Conservation (phyloP, 2,113 vertebrate species). For the Marmota flaviventris region DNA sequence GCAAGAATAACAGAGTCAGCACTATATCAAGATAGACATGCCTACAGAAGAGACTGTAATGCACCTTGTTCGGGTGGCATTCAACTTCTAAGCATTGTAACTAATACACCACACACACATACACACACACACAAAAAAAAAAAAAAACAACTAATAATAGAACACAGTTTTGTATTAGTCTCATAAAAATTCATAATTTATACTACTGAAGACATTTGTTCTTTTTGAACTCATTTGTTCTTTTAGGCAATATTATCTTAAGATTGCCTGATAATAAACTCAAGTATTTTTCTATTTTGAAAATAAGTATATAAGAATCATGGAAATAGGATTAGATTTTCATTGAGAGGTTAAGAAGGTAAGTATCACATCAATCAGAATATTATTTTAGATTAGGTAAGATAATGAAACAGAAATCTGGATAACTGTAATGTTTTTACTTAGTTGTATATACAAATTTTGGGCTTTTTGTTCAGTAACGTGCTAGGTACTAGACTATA, state of each 20-base stretch:
- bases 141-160: slow-evolving; percentile 64
- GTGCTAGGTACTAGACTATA: not conserved
- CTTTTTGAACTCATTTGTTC: slow-evolving; percentile 65
- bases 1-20: slow-evolving; percentile 86
- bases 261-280: not conserved
- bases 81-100: slow-evolving; percentile 63
- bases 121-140: too few relatives aligned
- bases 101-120: slow-evolving; percentile 63
- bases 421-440: not conserved
- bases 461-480: slow-evolving; percentile 35
- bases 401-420: slow-evolving; percentile 31
- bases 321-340: slow-evolving; percentile 13
- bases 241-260: slow-evolving; percentile 15
- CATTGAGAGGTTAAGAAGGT: slow-evolving; percentile 28
- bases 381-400: slow-evolving; percentile 32
- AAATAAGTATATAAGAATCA: slow-evolving; percentile 51
- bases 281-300: slow-evolving; percentile 3
- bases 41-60: slow-evolving; percentile 78
- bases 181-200: slow-evolving; percentile 70
- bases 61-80: slow-evolving; percentile 72
- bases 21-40: slow-evolving; percentile 83
- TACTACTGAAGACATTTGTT: slow-evolving; percentile 71
- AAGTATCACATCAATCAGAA: not conserved
- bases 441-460: slow-evolving; percentile 23
- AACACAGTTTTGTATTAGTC: slow-evolving; percentile 68